A percentile compares a stretch with the other conserved stretches of the same genome.
Conservation (phyloP, 2,888 invertebrate genomes). For the Hipparchia semele region DNA sequence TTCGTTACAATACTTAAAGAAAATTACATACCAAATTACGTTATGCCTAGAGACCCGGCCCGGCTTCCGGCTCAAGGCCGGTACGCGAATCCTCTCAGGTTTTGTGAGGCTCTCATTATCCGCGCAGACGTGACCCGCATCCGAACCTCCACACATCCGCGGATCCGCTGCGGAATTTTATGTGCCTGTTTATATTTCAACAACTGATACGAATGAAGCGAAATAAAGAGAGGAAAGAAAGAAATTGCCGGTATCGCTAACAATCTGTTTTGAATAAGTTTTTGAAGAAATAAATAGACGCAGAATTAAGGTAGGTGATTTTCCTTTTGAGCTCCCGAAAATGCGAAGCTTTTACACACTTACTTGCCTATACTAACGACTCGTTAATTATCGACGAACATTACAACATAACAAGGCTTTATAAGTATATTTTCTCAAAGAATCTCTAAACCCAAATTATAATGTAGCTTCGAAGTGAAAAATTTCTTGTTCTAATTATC, state of each 20-base stretch:
- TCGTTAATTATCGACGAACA: too few species aligned
- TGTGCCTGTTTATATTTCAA: conserved; percentile 25
- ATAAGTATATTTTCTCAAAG: too few species aligned
- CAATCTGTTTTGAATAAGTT: neutral
- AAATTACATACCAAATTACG: conserved; percentile 12
- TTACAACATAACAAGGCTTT: too few species aligned
- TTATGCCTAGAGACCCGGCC: conserved; percentile 20
- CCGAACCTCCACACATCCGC: conserved; percentile 37
- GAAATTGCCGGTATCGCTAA: conserved; percentile 2
- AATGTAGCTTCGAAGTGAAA: too few species aligned
- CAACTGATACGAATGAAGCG: conserved; percentile 27
- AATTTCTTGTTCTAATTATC: too few species aligned
- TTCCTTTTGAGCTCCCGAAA: too few species aligned
- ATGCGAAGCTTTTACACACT: too few species aligned
- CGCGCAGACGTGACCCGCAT: conserved; percentile 53
- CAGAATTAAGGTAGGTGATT: too few species aligned
- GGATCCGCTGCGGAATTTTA: conserved; percentile 32
- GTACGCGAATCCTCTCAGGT: conserved; percentile 35
- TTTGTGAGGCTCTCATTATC: conserved; percentile 44
- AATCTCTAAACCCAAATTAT: too few species aligned
- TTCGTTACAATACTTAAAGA: conserved; percentile 12
- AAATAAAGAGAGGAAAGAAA: conserved; percentile 16
- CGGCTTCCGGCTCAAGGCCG: conserved; percentile 40
- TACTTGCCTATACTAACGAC: too few species aligned
- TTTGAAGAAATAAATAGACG: too few species aligned